Evolutionary conservation across 2,113 vertebrate species (phyloP).

Genomic region (Lophura nycthemera): DNA sequence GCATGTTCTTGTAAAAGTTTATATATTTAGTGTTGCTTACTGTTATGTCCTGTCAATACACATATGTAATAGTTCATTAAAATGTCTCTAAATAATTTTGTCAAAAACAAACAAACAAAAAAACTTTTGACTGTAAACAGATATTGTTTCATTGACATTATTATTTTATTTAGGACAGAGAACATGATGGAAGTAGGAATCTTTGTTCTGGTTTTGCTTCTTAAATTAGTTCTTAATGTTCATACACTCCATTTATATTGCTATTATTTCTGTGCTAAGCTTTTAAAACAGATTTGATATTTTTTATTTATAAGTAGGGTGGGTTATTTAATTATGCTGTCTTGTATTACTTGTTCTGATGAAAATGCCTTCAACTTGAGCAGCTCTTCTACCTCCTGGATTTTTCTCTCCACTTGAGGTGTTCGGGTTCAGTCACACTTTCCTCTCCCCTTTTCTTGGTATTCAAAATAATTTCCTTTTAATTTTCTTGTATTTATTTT

Average conservation of each 20-base stretch:
- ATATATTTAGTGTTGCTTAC: background rate
- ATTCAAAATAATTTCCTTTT: background rate
- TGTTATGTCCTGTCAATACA: background rate
- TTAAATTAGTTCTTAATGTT: background rate
- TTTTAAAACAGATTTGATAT: background rate
- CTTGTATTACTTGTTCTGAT: background rate
- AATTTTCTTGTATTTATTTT: background rate
- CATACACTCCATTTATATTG: background rate
- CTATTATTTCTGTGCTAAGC: background rate
- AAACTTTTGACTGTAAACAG: background rate
- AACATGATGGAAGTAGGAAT: background rate
- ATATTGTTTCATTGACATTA: background rate
- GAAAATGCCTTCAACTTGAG: background rate
- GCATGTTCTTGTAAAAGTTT: background rate
- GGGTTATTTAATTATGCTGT: background rate
- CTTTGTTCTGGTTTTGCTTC: background rate
- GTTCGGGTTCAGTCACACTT: background rate
- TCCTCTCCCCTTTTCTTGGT: background rate
- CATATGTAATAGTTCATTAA: background rate
- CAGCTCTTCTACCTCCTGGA: background rate
- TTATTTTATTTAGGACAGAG: background rate
- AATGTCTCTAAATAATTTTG: background rate
- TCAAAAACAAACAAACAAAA: background rate
- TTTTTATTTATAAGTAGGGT: background rate
- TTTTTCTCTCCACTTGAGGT: background rate